These are phyloP conservation scores for Tympanuchus pallidicinctus DNA, from an alignment of 2,113 vertebrate genomes.

Conservation along the genomic window DNA sequence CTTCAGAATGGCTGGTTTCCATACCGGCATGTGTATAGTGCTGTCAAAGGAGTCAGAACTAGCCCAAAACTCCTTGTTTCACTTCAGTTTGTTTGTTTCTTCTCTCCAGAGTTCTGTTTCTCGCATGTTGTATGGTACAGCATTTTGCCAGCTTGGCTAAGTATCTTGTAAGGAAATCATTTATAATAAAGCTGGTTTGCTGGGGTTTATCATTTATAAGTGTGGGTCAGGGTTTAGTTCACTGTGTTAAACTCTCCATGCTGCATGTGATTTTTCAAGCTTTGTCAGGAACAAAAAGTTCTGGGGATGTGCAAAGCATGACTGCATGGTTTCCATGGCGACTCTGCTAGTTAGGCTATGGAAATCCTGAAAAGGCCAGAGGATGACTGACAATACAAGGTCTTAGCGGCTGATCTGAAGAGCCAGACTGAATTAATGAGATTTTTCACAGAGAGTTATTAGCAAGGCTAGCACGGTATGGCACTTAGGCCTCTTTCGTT, in stretches of 20 bases:
- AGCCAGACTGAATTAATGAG: conserved; percentile 98
- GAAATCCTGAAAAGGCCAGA: conserved; percentile 91
- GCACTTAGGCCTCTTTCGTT: conserved; percentile 76
- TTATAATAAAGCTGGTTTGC: conserved; percentile 85
- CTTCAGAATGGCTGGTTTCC: background rate
- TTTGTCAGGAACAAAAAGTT: conserved; percentile 96
- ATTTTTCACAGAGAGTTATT: conserved; percentile 97
- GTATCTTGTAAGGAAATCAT: conserved; percentile 85
- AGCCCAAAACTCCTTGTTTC: conserved; percentile 13
- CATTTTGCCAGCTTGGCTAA: conserved; percentile 78
- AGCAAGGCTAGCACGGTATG: conserved; percentile 84
- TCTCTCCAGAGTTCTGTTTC: conserved; percentile 26
- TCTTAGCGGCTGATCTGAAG: conserved; percentile 93
- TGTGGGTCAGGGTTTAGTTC: conserved; percentile 88
- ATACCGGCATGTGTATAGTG: background rate
- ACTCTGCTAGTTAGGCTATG: conserved; percentile 94
- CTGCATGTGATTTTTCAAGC: conserved; percentile 97
- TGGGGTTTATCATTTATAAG: conserved; percentile 87
- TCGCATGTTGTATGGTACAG: conserved; percentile 70
- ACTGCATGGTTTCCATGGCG: conserved; percentile 95
- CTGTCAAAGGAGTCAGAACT: conserved; percentile 47
- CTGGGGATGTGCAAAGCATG: conserved; percentile 90
- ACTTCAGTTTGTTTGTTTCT: conserved; percentile 51
- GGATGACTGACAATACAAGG: conserved; percentile 98
- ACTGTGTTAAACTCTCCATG: conserved; percentile 91